Base-by-base conservation (phyloP, 2,888 invertebrate species). In the Caenorhabditis doughertyi region DNA sequence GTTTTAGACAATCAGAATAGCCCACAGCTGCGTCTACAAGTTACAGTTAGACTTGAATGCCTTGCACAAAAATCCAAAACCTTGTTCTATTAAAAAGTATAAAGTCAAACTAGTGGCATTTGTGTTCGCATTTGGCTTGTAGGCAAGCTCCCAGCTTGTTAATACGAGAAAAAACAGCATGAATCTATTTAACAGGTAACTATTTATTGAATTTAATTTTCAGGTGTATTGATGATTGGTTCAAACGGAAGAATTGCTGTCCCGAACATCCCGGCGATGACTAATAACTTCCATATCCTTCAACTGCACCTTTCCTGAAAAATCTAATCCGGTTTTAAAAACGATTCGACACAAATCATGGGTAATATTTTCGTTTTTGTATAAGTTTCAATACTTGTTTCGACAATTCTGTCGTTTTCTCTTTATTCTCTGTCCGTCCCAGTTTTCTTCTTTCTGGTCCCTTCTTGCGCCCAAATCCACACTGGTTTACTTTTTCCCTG, bases 211-310 rank as follows among this genome's bases (percentile, higher is more conserved):
- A n/a, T n/a, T n/a, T 35, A 7, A 72, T 67, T 94, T 95, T 62
- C 94, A 98, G 97, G 93, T 98, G 98, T 94, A 98, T 98, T 94
- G 98, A 98, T 94, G 95, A 96, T 94, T 98, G 98, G 98, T 98
- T 98, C 94, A 96, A 97, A 93, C 96, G 97, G 93, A 98, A 98
- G 94, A 95, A 98, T 93, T 96, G 96, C 92, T 98, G 98, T 94
- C 98, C 98, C 71, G 98, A 98, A 93, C 98, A 98, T 94, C 98
- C 98, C 90, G 96, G 96, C 92, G 97, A 97, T 94, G 90, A 90
- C 60, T 91, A 79, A 85, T 32, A 23, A 27, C 25, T 18, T 23
- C 27, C 29, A 8, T 35, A 49, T 60, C 35, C 29, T 42, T 32
- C 35, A 13, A 11, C 42, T 16, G 9, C 3, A 42, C 44, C 21